Conservation (phyloP, 2,888 invertebrate genomes). For the Campoplex nolae region DNA sequence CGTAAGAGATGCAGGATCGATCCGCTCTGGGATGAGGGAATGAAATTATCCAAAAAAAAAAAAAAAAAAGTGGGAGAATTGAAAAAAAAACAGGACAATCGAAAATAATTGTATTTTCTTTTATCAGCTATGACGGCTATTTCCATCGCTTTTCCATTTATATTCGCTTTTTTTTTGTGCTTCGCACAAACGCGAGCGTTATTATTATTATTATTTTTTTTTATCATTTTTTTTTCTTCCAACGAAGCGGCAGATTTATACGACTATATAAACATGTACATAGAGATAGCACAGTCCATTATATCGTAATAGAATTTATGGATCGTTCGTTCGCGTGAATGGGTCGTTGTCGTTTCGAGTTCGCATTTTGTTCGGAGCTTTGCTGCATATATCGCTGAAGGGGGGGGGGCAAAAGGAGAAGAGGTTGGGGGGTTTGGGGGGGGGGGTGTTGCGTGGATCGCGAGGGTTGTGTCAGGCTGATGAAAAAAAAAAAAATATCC, state of each 20-base stretch:
- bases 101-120: constrained; percentile 55
- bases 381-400: constrained; percentile 16
- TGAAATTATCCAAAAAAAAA: not conserved
- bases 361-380: constrained; percentile 48
- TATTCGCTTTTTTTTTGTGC: constrained; percentile 11
- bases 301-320: constrained; percentile 64
- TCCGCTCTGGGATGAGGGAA: not conserved
- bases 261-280: constrained; percentile 25
- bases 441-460: not conserved
- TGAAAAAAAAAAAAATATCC: constrained; percentile 44
- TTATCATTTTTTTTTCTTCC: constrained; percentile 1
- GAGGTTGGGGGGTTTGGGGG: not conserved
- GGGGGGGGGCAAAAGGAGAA: not conserved
- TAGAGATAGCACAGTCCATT: constrained; percentile 43
- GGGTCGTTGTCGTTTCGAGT: constrained; percentile 64
- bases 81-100: constrained; percentile 49
- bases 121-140: constrained; percentile 51
- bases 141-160: constrained; percentile 55
- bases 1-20: not conserved
- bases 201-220: no score
- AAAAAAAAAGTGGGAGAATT: not conserved
- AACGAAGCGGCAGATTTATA: constrained; percentile 27
- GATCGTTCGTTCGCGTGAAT: constrained; percentile 64
- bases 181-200: not conserved
- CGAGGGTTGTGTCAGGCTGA: not conserved